These are phyloP conservation scores for Enoplosus armatus DNA, from an alignment of 2,797 vertebrate genomes.

Conservation along the genomic window DNA sequence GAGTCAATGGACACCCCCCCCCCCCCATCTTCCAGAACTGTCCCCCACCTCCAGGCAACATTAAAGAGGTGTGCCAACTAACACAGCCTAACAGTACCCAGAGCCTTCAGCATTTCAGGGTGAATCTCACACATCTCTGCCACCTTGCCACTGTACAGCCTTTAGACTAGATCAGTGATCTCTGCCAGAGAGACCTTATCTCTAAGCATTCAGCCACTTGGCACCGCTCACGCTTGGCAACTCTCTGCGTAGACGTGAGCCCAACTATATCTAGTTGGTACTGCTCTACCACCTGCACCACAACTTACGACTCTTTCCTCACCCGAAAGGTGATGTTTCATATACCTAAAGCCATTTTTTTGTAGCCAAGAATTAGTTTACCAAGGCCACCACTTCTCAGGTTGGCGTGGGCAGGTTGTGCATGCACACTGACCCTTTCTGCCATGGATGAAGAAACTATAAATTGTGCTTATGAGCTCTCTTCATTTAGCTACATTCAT, in stretches of 20 bases:
- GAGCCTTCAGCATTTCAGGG: neutral
- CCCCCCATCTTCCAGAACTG: neutral
- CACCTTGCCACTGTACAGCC: neutral
- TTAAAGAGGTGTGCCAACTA: neutral
- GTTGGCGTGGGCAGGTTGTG: too few relatives aligned
- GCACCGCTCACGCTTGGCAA: neutral
- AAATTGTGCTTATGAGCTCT: neutral
- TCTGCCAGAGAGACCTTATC: neutral
- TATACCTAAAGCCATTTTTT: neutral
- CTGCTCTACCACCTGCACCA: neutral
- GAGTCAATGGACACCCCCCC: too few relatives aligned
- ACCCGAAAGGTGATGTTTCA: neutral
- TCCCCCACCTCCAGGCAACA: neutral
- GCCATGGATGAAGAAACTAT: neutral
- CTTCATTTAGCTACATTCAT: neutral
- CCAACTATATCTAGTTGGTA: neutral
- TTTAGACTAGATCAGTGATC: slow-evolving; percentile 4
- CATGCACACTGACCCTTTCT: neutral
- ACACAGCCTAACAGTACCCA: neutral
- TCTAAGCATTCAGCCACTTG: neutral
- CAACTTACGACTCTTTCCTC: neutral
- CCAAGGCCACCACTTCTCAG: neutral
- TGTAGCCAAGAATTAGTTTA: neutral
- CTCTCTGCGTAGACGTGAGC: neutral
- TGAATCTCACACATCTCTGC: neutral